phyloP scores from a whole-genome alignment of 2,113 vertebrate genomes.

The Porphyrio hochstetteri region DNA sequence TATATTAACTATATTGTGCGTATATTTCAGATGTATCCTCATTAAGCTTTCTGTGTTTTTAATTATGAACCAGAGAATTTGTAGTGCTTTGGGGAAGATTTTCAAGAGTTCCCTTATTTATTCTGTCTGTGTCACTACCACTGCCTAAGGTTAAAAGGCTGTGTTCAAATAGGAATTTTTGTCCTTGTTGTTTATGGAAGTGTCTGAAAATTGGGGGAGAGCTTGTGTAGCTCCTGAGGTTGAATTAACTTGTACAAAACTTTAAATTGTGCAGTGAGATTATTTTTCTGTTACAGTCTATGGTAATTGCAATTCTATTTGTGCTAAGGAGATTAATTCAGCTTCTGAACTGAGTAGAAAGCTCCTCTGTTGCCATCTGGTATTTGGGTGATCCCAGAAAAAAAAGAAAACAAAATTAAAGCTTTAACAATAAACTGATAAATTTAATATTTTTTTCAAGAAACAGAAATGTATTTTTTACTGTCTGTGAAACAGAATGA shows the following conservation, averaged over 20 bases:
- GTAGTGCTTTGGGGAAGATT: not conserved
- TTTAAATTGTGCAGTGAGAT: not conserved
- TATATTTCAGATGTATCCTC: not conserved
- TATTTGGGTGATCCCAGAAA: not conserved
- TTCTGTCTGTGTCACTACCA: not conserved
- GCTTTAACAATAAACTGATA: not conserved
- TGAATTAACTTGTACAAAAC: not conserved
- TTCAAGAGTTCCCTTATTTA: not conserved
- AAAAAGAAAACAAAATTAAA: not conserved
- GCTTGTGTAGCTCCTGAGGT: not conserved
- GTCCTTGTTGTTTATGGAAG: not conserved
- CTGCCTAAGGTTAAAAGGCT: not conserved
- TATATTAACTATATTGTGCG: too few species aligned
- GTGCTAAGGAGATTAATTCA: conserved; percentile 27
- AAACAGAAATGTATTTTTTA: not conserved
- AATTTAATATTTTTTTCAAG: not conserved
- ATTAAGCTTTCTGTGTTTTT: not conserved
- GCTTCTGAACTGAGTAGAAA: conserved; percentile 4
- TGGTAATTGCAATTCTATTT: not conserved
- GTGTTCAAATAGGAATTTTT: not conserved
- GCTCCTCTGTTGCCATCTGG: conserved; percentile 14
- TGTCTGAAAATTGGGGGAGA: not conserved
- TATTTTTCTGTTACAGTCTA: not conserved
- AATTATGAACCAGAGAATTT: not conserved
- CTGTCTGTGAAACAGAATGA: not conserved